Evolutionary conservation across 2,888 invertebrate species (phyloP).

Genomic region (Lasioglossum villosulum): DNA sequence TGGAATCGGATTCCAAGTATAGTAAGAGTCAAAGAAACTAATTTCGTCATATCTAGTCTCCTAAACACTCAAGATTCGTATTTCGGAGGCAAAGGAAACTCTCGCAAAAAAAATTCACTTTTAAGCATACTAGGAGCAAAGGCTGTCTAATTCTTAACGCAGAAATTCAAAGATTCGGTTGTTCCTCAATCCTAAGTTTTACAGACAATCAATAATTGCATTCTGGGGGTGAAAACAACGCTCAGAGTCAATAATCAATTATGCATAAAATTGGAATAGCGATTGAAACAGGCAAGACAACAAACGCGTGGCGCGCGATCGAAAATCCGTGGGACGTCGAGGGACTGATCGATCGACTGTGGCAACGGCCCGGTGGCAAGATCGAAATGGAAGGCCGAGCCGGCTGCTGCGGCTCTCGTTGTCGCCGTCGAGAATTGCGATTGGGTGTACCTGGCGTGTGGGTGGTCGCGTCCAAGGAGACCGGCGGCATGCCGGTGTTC

Average conservation of each 20-base stretch:
- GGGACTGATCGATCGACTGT: no score
- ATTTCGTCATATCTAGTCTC: not conserved
- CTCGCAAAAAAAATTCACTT: not conserved
- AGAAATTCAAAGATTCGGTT: not conserved
- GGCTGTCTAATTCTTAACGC: not conserved
- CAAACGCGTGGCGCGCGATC: no score
- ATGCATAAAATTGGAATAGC: not conserved
- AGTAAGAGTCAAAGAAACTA: not conserved
- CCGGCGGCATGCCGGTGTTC: conserved; percentile 80
- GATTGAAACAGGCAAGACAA: no score
- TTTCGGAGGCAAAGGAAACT: no score
- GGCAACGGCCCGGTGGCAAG: not conserved
- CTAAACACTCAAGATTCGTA: no score
- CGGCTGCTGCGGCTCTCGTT: not conserved
- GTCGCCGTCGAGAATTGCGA: not conserved
- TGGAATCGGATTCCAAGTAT: not conserved
- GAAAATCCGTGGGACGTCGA: no score
- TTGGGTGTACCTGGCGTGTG: conserved; percentile 81
- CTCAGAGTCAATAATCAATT: not conserved
- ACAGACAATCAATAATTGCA: no score
- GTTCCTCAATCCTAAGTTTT: not conserved
- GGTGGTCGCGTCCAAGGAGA: conserved; percentile 82
- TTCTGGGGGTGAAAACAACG: no score
- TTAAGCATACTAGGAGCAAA: no score
- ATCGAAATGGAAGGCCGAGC: not conserved